These are phyloP conservation scores for Perizoma flavofasciatum DNA, from an alignment of 2,888 invertebrate genomes.

Conservation along the genomic window DNA sequence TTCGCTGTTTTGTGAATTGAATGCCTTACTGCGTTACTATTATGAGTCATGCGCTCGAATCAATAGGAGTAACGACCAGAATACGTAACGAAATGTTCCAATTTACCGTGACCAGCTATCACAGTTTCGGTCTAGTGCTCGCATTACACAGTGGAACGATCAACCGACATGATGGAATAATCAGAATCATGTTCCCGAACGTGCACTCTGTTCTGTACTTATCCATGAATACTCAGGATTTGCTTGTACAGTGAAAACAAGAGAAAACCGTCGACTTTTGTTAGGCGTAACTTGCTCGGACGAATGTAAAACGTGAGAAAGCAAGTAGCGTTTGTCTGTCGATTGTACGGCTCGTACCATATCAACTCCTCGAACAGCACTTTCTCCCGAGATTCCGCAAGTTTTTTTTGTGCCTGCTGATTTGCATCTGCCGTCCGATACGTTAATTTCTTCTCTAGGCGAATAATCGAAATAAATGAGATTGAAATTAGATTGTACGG, in stretches of 20 bases:
- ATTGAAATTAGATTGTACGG: slow-evolving; percentile 72
- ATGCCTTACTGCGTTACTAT: slow-evolving; percentile 15
- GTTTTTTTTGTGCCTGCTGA: slow-evolving; percentile 55
- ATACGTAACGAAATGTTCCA: slow-evolving; percentile 50
- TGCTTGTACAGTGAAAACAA: slow-evolving; percentile 16
- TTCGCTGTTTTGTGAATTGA: not conserved
- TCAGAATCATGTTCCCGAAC: slow-evolving; percentile 34
- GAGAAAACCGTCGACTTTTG: slow-evolving; percentile 29
- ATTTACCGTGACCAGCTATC: slow-evolving; percentile 46
- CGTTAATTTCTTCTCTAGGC: slow-evolving; percentile 67
- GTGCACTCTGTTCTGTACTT: slow-evolving; percentile 16
- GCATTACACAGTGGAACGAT: slow-evolving; percentile 39
- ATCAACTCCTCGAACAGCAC: slow-evolving; percentile 45
- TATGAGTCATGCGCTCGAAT: slow-evolving; percentile 21
- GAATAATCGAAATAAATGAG: slow-evolving; percentile 72
- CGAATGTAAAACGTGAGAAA: slow-evolving; percentile 49
- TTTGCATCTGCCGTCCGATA: slow-evolving; percentile 49
- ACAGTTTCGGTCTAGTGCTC: slow-evolving; percentile 49
- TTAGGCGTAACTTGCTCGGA: slow-evolving; percentile 40
- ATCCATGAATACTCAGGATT: slow-evolving; percentile 12
- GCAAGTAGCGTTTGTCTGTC: slow-evolving; percentile 23
- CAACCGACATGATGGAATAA: slow-evolving; percentile 23
- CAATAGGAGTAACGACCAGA: slow-evolving; percentile 43
- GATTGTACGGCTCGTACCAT: slow-evolving; percentile 28
- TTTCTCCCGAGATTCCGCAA: slow-evolving; percentile 61